A percentile compares a stretch with the other conserved stretches of the same genome.
These are phyloP conservation scores for Glareola pratincola DNA, from an alignment of 2,113 vertebrate genomes.

Conservation along the genomic window DNA sequence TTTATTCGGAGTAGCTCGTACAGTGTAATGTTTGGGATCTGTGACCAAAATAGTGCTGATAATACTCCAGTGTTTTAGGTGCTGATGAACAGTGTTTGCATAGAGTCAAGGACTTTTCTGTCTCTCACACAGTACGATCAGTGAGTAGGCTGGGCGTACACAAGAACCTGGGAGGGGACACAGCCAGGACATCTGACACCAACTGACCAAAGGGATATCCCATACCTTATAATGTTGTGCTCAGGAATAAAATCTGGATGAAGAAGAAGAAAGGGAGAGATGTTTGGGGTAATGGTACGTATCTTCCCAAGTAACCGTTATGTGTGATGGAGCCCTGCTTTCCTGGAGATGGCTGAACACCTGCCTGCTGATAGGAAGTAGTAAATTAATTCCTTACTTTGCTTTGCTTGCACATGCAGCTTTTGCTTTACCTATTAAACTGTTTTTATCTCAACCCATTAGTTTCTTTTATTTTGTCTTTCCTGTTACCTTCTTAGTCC, in stretches of 20 bases:
- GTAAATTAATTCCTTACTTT: neutral
- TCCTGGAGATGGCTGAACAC: neutral
- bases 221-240: rapidly evolving
- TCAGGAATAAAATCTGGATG: neutral
- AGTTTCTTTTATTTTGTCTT: neutral
- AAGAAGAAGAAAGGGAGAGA: neutral
- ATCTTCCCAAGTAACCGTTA: neutral
- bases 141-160: rapidly evolving
- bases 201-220: neutral
- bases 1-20: neutral
- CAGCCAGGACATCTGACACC: neutral
- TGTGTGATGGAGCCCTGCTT: rapidly evolving
- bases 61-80: neutral
- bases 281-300: rapidly evolving
- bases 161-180: neutral
- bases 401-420: neutral
- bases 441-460: neutral
- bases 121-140: rapidly evolving
- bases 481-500: neutral
- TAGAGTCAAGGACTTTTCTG: neutral
- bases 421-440: neutral
- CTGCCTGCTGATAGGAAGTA: neutral
- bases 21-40: neutral
- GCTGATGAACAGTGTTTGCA: neutral
- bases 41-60: neutral